A percentile compares a stretch with the other conserved stretches of the same genome.
Evolutionary conservation across 2,888 invertebrate species (phyloP).

Genomic region (Polyploca ridens): DNA sequence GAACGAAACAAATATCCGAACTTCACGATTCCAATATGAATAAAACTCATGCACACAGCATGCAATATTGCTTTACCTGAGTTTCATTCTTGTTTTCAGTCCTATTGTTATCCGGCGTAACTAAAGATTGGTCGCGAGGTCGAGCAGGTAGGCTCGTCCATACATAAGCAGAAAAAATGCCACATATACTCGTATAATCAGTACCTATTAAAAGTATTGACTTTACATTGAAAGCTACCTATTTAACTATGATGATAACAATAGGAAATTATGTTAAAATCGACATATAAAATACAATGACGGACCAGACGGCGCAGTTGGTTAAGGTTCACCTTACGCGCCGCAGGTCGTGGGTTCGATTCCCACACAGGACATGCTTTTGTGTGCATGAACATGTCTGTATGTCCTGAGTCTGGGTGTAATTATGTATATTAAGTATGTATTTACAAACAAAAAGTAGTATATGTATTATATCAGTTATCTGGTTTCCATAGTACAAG

Average conservation of each 20-base stretch:
- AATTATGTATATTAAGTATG: too few species aligned
- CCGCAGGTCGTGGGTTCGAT: too few species aligned
- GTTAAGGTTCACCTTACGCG: too few species aligned
- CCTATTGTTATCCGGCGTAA: slow-evolving; percentile 61
- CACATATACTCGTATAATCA: background rate
- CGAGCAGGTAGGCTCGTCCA: slow-evolving; percentile 53
- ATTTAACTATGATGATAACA: background rate
- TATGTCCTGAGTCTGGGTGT: too few species aligned
- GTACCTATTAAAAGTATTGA: background rate
- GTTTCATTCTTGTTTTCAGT: slow-evolving; percentile 46
- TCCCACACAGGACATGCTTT: too few species aligned
- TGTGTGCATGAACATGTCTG: too few species aligned
- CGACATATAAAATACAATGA: slow-evolving; percentile 29
- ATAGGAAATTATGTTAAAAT: background rate
- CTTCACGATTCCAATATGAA: background rate
- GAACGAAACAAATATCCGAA: slow-evolving; percentile 18
- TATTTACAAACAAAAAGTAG: too few species aligned
- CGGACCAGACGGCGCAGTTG: too few species aligned
- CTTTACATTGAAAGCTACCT: background rate
- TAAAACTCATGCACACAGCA: background rate
- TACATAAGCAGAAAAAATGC: slow-evolving; percentile 24
- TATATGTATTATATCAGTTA: too few species aligned
- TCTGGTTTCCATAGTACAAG: too few species aligned
- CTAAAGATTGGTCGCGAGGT: slow-evolving; percentile 56
- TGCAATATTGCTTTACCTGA: slow-evolving; percentile 33